Base-by-base conservation (phyloP, 2,888 invertebrate species). In the Sphaerophoria taeniata region DNA sequence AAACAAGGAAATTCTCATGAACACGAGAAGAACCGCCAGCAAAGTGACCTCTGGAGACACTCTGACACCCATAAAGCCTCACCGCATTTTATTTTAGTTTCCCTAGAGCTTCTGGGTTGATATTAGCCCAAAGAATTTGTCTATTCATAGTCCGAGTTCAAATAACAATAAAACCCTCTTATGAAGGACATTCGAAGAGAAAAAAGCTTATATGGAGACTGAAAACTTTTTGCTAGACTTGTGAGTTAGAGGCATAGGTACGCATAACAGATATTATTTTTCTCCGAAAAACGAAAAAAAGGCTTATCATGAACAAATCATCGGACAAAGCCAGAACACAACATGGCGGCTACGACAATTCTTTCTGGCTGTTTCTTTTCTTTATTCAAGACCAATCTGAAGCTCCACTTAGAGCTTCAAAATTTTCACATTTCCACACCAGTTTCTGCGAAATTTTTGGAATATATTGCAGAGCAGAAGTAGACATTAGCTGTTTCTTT, bases 141-240 rank as follows among this genome's bases (percentile, higher is more conserved):
- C 69, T 73, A 43, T 49, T 12, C 16, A 16, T 34, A 60, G 74
- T 61, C 75, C 67, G 71, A 76, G 80, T 72, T 61, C 84, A 80
- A 84, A 80, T 72, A 84, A 79, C 84, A 84, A 84, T 84, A 84
- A 80, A 84, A 80, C 56, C 80, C 51, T 61, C 70, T 84, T 84
- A 72, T 67, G 80, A 80, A 69, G 80, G 80, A 80, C 71, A 74
- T 84, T 79, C 71, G 71, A 75, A 79, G 67, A 75, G 55, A 53
- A 71, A 71, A 69, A 75, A 75, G 58, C 75, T 47, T 58, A 31
- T 60, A 76, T 56, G 33, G 51, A n/a, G n/a, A n/a, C n/a, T n/a
- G n/a, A n/a, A n/a, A n/a, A n/a, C n/a, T n/a, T n/a, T n/a, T n/a
- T n/a, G n/a, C n/a, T n/a, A n/a, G n/a, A n/a, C n/a, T n/a, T 34